Base-by-base conservation (phyloP, 92 coral and sea anemone genomes). In the Actinostola sp. region DNA sequence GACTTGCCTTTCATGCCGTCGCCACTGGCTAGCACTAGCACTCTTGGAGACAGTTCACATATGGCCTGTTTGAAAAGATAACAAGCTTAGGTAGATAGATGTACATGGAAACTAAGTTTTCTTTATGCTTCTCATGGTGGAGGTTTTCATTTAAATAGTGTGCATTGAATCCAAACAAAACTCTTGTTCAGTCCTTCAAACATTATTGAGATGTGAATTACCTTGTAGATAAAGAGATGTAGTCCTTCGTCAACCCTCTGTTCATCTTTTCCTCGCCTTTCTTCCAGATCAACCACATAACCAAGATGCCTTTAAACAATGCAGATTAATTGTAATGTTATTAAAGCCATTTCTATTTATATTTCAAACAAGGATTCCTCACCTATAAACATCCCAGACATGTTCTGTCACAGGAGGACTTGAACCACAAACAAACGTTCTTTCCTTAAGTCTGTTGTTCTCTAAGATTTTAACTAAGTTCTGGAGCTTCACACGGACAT, bases 361-460 rank as follows among this genome's bases (percentile, higher is more conserved):
- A n/a, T n/a, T n/a, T n/a, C n/a, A n/a, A n/a, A n/a, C n/a, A n/a
- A n/a, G n/a, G n/a, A n/a, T 8, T 10, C 16, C 77, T 71, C 31
- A 95, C 99, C 99, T 88, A 83, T 95, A 95, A 33, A 95, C 89
- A 19, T 95, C 97, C 99, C 99, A 95, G 42, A 95, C 99, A 52
- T 89, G 89, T 62, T 95, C 99, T 20, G 90, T 88, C 7, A 92
- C 89, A 50, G 99, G 99, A 28, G 99, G 99, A 74, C 97, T 95
- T 21, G 99, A 95, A 14, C 99, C 97, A 70, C 97, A 82, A 13
- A 92, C 97, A 83, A 91, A 91, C 0, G 89, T 92, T 48, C 95
- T 80, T 16, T 65, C 85, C 54, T 86, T 87, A 9, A 70, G 53
- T 39, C 99, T 70, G 43, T 87, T 89, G 61, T 78, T 82, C 79